Evolutionary conservation across 2,797 vertebrate genomes (phyloP).

Genomic region (Euthynnus affinis): DNA sequence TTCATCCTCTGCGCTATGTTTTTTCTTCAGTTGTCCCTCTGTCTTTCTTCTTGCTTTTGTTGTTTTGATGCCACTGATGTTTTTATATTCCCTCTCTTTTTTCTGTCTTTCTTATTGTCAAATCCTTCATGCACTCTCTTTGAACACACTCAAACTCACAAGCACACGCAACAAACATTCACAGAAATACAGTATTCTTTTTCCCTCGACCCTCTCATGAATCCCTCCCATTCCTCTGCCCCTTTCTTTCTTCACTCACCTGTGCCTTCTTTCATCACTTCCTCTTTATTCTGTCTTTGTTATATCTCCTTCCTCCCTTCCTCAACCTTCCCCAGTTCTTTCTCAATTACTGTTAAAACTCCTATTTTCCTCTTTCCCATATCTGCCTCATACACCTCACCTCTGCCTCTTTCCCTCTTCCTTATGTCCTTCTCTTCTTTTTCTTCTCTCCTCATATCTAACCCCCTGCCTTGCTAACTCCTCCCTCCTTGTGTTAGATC

Average conservation of each 20-base stretch:
- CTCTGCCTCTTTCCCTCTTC: neutral
- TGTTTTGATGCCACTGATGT: constrained; percentile 65
- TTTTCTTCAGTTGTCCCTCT: constrained; percentile 43
- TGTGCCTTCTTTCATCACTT: constrained; percentile 23
- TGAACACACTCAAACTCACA: constrained; percentile 49
- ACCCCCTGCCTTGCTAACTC: neutral
- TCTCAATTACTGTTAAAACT: constrained; percentile 20
- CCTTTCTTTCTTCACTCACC: constrained; percentile 8
- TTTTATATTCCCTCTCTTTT: constrained; percentile 48
- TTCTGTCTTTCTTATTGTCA: constrained; percentile 51
- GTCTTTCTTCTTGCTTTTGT: constrained; percentile 54
- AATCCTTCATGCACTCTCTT: constrained; percentile 61
- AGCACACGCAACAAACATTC: constrained; percentile 42
- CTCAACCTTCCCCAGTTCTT: neutral
- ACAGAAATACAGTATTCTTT: constrained; percentile 7
- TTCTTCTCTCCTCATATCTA: constrained; percentile 3
- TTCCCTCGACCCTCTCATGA: constrained; percentile 26
- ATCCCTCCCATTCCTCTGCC: constrained; percentile 17
- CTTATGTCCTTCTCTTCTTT: too few relatives aligned
- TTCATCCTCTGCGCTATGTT: constrained; percentile 34
- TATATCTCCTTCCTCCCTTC: neutral
- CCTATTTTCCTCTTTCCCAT: neutral
- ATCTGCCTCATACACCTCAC: neutral
- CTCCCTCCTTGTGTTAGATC: constrained; percentile 31
- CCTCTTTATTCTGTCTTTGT: constrained; percentile 1